A percentile compares a stretch with the other conserved stretches of the same genome.
phyloP scores from a whole-genome alignment of 2,888 invertebrate species.

The Sicus ferrugineus region DNA sequence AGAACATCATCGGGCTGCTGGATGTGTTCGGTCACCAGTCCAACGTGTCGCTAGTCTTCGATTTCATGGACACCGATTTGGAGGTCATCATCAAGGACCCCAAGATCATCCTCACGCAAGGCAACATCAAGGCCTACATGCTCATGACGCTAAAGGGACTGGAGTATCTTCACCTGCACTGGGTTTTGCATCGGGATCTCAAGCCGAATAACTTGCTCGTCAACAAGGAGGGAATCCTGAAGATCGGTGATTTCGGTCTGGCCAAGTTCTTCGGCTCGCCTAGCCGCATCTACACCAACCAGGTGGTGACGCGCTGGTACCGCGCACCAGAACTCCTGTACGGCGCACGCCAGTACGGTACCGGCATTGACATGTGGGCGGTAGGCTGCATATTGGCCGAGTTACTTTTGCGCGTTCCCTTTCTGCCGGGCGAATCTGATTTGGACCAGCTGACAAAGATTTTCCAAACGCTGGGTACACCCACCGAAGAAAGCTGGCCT shows the following conservation, averaged over 20 bases:
- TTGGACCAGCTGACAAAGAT: conserved; percentile 95
- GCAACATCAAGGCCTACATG: conserved; percentile 94
- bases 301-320: conserved; percentile 96
- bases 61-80: conserved; percentile 99
- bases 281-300: conserved; percentile 94
- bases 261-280: conserved; percentile 98
- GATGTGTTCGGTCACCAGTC: conserved; percentile 99
- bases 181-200: conserved; percentile 97
- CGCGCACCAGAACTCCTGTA: conserved; percentile 93
- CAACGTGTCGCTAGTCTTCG: conserved; percentile 97
- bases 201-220: conserved; percentile 99
- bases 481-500: conserved; percentile 92
- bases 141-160: conserved; percentile 93
- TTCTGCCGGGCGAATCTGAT: conserved; percentile 96
- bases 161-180: conserved; percentile 93
- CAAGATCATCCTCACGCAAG: conserved; percentile 85
- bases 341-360: conserved; percentile 94
- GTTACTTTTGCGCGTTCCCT: conserved; percentile 86
- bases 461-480: conserved; percentile 94
- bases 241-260: conserved; percentile 98
- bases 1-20: conserved; percentile 89
- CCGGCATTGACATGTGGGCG: conserved; percentile 99
- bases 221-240: conserved; percentile 88
- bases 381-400: conserved; percentile 98
- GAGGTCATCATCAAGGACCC: conserved; percentile 93